A percentile compares a stretch with the other conserved stretches of the same genome.
Evolutionary conservation across 2,113 vertebrate genomes (phyloP).

Genomic region (Mesoclemmys tuberculata): DNA sequence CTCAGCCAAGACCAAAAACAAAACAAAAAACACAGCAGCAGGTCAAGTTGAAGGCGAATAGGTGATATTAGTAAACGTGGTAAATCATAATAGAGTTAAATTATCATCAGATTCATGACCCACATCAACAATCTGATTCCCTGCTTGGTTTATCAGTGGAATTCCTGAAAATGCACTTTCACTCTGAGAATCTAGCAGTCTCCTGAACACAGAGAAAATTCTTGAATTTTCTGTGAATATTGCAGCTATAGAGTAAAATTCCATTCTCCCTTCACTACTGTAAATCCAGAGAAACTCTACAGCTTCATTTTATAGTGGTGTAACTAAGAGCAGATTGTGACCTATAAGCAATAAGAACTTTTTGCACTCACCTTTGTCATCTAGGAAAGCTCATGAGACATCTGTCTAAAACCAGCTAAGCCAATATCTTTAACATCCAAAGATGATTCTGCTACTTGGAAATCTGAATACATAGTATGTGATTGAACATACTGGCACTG

Average conservation of each 20-base stretch:
- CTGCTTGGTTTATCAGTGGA: not conserved
- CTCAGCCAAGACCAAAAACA: not conserved
- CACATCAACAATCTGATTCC: not conserved
- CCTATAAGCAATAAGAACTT: fast-evolving
- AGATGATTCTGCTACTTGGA: not conserved
- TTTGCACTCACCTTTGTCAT: not conserved
- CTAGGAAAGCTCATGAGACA: not conserved
- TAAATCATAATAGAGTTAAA: not conserved
- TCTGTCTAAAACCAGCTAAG: not conserved
- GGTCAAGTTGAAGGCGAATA: not conserved
- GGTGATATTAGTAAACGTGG: not conserved
- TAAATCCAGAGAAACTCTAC: not conserved
- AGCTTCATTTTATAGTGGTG: not conserved
- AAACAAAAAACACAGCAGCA: not conserved
- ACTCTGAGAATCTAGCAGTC: not conserved
- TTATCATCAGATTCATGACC: not conserved
- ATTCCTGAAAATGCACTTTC: not conserved
- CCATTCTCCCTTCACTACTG: fast-evolving
- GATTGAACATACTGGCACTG: not conserved
- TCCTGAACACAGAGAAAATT: not conserved
- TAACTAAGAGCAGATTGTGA: not conserved
- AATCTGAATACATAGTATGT: fast-evolving
- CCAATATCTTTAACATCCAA: not conserved
- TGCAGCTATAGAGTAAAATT: not conserved
- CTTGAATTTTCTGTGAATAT: not conserved